These are phyloP conservation scores for Ligdia adustata DNA, from an alignment of 2,888 invertebrate species.

Conservation along the genomic window DNA sequence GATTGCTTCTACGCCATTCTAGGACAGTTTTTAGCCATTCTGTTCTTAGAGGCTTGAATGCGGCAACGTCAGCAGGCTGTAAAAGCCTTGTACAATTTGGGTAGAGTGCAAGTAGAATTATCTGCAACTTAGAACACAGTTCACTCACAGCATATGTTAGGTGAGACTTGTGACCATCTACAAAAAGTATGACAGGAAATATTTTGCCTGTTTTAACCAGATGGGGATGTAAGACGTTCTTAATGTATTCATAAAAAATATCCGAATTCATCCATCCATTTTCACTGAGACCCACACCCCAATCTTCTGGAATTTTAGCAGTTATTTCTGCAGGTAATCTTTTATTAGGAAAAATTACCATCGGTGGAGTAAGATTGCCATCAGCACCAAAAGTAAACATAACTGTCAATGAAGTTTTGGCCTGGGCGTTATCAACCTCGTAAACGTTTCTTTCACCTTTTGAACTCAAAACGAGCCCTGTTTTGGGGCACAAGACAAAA, in stretches of 20 bases:
- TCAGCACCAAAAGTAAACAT: background rate
- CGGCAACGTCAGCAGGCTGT: background rate
- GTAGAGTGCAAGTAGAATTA: background rate
- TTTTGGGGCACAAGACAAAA: background rate
- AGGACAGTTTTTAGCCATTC: background rate
- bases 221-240: background rate
- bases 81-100: background rate
- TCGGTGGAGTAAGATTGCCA: background rate
- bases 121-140: background rate
- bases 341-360: background rate
- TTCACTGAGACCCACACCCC: background rate
- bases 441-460: slow-evolving; percentile 1
- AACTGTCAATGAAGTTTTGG: background rate
- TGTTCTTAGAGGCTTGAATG: background rate
- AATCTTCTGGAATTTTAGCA: background rate
- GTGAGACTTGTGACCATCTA: background rate
- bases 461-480: background rate
- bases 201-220: background rate
- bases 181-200: background rate
- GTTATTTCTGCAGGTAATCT: background rate
- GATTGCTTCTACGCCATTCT: background rate
- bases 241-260: background rate
- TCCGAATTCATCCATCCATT: slow-evolving; percentile 4
- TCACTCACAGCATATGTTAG: slow-evolving; percentile 8
- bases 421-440: background rate